Evolutionary conservation across 35 echinoderm and acorn worm genomes (phyloP), one percentile per base, ranked within the genome.

Genomic region (Apostichopus japonicus): DNA sequence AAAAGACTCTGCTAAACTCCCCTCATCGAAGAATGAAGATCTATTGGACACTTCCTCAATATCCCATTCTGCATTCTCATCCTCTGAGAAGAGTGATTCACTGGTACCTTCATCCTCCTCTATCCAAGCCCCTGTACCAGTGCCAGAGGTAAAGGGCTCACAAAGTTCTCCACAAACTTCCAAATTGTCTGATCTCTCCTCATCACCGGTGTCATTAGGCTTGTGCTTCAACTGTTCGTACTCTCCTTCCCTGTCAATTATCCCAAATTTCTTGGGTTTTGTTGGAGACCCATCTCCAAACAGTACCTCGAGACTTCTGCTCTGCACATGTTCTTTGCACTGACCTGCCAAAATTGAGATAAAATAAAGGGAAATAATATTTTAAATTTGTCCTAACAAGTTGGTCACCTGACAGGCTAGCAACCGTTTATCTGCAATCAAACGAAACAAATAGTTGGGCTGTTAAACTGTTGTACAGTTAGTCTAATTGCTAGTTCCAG

Each of bases 71-170:
- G 15, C 71, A 21, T 75, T 23, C 54, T 84, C 81, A 15, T 58
- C 54, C 8, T 84, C 81, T 84, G 81, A 84, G 51, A 84, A 84
- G 19, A 84, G 56, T 57, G 81, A 84, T 21, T 84, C 81, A 57
- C 81, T 84, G 54, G 81, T 84, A 58, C 81, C 81, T 22, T 55
- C 81, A 21, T 84, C 81, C 54, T 84, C 71, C 71, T 75, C 71
- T 1, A n/a, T 75, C 71, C 71, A 75, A 7, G 6, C 22, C 15
- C 6, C 71, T 15, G 11, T 19, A 15, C 19, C 63, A 67, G 63
- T 15, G 71, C 4, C 22, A 19, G 71, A 75, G 71, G 71, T n/a
- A 19, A 4, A 75, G 71, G 71, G 13, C 16, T 8, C 6, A 55
- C 53, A 84, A 21, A 54, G n/a, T 1, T 54, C 81, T 23, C 10